These are phyloP conservation scores for Gorsachius goisagi DNA, from an alignment of 2,113 vertebrate genomes.

Conservation along the genomic window DNA sequence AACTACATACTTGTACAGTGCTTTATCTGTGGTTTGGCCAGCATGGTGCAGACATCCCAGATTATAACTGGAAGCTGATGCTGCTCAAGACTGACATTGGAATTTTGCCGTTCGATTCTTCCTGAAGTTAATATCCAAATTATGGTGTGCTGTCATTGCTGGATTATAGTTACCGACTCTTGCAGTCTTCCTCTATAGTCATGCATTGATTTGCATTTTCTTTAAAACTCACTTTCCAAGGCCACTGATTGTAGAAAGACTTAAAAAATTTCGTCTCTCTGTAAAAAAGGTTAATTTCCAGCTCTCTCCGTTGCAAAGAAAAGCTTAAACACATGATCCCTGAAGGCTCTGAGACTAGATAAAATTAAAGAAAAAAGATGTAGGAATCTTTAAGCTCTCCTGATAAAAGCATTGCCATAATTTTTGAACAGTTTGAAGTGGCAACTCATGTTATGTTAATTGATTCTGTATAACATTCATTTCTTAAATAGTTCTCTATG, in stretches of 20 bases:
- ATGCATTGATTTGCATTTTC: neutral
- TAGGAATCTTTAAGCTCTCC: neutral
- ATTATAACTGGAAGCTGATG: neutral
- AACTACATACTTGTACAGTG: accelerated
- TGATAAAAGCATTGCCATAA: neutral
- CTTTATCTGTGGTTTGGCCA: neutral
- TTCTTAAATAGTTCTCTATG: neutral
- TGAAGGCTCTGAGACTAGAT: slow-evolving; percentile 3
- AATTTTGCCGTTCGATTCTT: neutral
- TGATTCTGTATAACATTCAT: neutral
- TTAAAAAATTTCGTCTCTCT: neutral
- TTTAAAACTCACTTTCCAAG: neutral
- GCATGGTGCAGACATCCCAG: neutral
- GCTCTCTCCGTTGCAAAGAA: neutral
- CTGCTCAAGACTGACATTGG: neutral
- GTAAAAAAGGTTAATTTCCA: slow-evolving; percentile 19
- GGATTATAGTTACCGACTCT: neutral
- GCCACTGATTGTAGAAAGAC: neutral
- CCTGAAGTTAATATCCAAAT: neutral
- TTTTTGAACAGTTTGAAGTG: slow-evolving; percentile 2
- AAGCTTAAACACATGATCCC: neutral
- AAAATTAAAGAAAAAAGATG: neutral
- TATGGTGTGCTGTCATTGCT: neutral
- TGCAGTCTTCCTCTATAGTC: neutral
- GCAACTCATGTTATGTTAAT: neutral